Evolutionary conservation across 2,113 vertebrate species (phyloP), one percentile per base, ranked within the genome.

Genomic region (Bubo bubo): DNA sequence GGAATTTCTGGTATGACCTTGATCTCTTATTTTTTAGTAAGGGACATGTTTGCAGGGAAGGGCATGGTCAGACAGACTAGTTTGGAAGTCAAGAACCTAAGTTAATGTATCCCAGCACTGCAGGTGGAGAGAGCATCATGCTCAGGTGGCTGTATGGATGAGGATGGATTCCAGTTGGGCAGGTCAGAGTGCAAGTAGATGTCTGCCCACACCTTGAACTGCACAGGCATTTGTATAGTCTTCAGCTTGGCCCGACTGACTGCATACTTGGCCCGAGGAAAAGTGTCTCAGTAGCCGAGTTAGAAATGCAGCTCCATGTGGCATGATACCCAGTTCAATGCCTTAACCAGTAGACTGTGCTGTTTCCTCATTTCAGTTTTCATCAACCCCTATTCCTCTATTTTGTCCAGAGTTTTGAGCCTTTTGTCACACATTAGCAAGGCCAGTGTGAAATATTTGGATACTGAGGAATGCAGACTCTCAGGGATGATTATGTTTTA

Each of bases 281-380:
- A 67, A 39, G 6, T 6, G 19, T 80, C 41, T 76, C 35, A 4
- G 47, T 4, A 45, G 49, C 49, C 2, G 18, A 81, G 63, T 17
- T 13, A 7, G 27, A 74, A 91, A 47, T 32, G 39, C 70, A 91
- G 45, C 60, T 41, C 59, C 64, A 22, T 10, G 37, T 77, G 73
- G 35, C 2, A 0, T 63, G 30, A 45, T 79, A 63, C 56, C 68
- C 77, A 90, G 41, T 60, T 64, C 83, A 79, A 3, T 70, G 52
- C 45, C 77, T 95, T 84, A 94, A 81, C 88, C 91, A 94, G 91
- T 8, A 95, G 94, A 95, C 92, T 91, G 77, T 93, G 85, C 82
- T 93, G 63, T 95, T 95, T 70, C 84, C 91, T 90, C 45, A 56
- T 88, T 89, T 90, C 77, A 88, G 66, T 30, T 2, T 0, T 62